Conservation (phyloP, 2,888 invertebrate genomes). For the Trichopria drosophilae region DNA sequence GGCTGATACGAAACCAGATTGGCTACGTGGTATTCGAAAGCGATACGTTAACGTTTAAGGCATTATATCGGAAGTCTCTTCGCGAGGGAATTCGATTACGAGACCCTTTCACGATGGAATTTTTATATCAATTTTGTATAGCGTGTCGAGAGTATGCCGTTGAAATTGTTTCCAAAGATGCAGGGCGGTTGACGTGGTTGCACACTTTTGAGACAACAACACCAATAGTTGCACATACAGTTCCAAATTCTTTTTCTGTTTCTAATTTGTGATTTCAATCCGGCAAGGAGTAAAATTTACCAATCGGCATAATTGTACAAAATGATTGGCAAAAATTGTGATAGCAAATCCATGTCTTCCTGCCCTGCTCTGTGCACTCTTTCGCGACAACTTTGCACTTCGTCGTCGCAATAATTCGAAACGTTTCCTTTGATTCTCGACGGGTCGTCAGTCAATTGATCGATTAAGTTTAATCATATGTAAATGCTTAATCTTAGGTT, state of each 20-base stretch:
- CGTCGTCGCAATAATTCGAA: constrained; percentile 18
- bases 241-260: no score
- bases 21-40: constrained; percentile 56
- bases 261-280: no score
- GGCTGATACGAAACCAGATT: constrained; percentile 43
- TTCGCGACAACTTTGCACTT: constrained; percentile 32
- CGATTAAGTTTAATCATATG: constrained; percentile 12
- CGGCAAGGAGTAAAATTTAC: no score
- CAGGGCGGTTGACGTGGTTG: constrained; percentile 30
- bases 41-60: constrained; percentile 53
- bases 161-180: constrained; percentile 26
- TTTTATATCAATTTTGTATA: constrained; percentile 24
- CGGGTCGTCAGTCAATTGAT: constrained; percentile 3
- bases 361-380: constrained; percentile 40
- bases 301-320: no score
- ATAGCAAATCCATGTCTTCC: constrained; percentile 41
- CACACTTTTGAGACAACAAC: no score
- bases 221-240: no score
- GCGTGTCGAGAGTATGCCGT: constrained; percentile 30
- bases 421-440: constrained; percentile 19
- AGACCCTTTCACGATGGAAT: constrained; percentile 30
- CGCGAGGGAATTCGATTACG: constrained; percentile 20
- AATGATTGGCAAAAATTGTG: constrained; percentile 11
- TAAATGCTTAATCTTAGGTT: no score
- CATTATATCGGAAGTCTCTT: constrained; percentile 20